Percentiles rank a stretch among this genome's conserved stretches.
Conservation (phyloP, 1,140 invertebrate species). For the Pseudoatta argentina region DNA sequence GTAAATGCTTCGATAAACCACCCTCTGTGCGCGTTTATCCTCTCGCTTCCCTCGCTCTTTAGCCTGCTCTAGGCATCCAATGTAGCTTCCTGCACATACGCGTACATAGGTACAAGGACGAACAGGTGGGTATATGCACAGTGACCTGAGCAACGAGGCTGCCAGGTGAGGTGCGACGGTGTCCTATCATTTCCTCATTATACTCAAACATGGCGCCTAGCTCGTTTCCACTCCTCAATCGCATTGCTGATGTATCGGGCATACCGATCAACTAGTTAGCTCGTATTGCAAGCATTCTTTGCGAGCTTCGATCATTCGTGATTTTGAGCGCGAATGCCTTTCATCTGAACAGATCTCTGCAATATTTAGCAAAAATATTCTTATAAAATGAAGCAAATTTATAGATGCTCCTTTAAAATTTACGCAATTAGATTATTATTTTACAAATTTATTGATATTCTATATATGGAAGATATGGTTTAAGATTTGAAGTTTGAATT, state of each 20-base stretch:
- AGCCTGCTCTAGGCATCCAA: constrained; percentile 13
- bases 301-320: neutral
- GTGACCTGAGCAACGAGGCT: constrained; percentile 29
- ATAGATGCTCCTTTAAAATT: neutral
- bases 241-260: constrained; percentile 37
- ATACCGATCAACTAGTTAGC: constrained; percentile 30
- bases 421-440: too few species aligned
- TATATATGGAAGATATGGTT: neutral
- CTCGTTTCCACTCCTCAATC: constrained; percentile 46
- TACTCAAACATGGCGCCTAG: constrained; percentile 60
- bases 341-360: neutral
- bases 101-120: constrained; percentile 22
- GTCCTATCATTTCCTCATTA: constrained; percentile 74
- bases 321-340: neutral
- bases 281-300: neutral
- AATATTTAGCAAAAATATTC: neutral
- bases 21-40: neutral
- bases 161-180: constrained; percentile 11
- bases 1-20: constrained; percentile 58
- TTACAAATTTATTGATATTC: neutral
- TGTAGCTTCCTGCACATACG: constrained; percentile 20
- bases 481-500: neutral
- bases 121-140: constrained; percentile 51
- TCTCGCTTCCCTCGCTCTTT: neutral
- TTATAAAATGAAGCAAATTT: neutral